Conservation (phyloP, 2,888 invertebrate species). For the Amphipyra berbera region DNA sequence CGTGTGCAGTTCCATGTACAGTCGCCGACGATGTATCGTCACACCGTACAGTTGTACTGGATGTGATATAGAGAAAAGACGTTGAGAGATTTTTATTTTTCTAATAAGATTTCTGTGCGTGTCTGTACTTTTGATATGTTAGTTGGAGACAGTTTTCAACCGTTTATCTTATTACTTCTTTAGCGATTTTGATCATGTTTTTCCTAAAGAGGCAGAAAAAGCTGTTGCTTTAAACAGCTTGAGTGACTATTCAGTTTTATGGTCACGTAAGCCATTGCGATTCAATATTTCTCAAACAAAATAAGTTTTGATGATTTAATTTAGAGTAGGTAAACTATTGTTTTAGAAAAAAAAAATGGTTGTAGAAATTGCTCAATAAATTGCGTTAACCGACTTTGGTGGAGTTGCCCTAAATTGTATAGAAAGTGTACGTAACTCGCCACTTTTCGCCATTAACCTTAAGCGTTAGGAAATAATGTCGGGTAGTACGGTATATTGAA, state of each 20-base stretch:
- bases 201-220: conserved; percentile 18
- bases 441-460: conserved; percentile 38
- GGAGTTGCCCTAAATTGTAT: conserved; percentile 33
- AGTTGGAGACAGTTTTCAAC: conserved; percentile 18
- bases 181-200: conserved; percentile 27
- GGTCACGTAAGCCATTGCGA: background rate
- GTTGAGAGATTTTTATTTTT: background rate
- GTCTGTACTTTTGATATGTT: conserved; percentile 5
- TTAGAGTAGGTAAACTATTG: conserved; percentile 10
- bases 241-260: conserved; percentile 2
- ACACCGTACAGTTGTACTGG: conserved; percentile 50
- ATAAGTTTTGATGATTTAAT: background rate
- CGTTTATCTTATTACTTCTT: conserved; percentile 29
- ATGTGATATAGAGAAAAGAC: conserved; percentile 32
- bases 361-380: conserved; percentile 44
- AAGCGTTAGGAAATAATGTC: conserved; percentile 28
- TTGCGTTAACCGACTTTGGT: conserved; percentile 22
- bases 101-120: background rate
- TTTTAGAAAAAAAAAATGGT: conserved; percentile 15
- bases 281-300: conserved; percentile 6
- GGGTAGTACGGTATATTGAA: conserved; percentile 2
- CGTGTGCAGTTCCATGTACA: conserved; percentile 76
- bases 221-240: background rate
- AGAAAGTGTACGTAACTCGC: conserved; percentile 49
- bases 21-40: conserved; percentile 59